phyloP scores from a whole-genome alignment of 2,888 invertebrate genomes.

The Atherix ibis region DNA sequence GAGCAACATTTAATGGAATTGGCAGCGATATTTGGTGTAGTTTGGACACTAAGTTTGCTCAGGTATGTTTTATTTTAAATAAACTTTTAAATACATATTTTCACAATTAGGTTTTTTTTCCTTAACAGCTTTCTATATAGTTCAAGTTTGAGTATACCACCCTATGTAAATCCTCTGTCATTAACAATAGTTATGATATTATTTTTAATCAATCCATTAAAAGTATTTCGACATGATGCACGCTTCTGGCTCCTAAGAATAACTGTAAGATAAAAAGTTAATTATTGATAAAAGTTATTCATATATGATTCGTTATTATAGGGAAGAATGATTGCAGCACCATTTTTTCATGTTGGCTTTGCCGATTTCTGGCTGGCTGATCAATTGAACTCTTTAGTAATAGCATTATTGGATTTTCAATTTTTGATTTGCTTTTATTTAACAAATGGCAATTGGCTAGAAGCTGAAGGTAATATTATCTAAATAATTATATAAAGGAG shows the following conservation, averaged over 20 bases:
- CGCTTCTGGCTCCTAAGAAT: conserved; percentile 87
- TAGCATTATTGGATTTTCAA: conserved; percentile 84
- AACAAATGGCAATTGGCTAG: conserved; percentile 57
- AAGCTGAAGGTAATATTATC: conserved; percentile 35
- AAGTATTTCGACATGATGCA: conserved; percentile 81
- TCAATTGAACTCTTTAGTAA: conserved; percentile 85
- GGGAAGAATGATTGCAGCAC: conserved; percentile 75
- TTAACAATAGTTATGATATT: conserved; percentile 65
- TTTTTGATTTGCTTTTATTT: conserved; percentile 87
- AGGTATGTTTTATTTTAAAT: conserved; percentile 49
- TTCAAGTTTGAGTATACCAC: conserved; percentile 71
- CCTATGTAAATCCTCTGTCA: conserved; percentile 80
- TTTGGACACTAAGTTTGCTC: conserved; percentile 85
- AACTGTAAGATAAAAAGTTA: no score
- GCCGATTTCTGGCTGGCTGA: conserved; percentile 99
- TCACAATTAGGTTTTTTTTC: conserved; percentile 1
- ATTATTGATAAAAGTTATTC: conserved; percentile 6
- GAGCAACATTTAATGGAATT: conserved; percentile 92
- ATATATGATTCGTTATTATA: conserved; percentile 26
- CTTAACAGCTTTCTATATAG: conserved; percentile 39
- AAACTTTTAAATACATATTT: no score
- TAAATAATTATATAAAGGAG: background rate
- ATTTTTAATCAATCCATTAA: conserved; percentile 84
- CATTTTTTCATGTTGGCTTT: conserved; percentile 85
- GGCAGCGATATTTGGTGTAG: conserved; percentile 82